A percentile compares a stretch with the other conserved stretches of the same genome.
These are phyloP conservation scores for Todiramphus saurophagus DNA, from an alignment of 2,113 vertebrate species.

Conservation along the genomic window DNA sequence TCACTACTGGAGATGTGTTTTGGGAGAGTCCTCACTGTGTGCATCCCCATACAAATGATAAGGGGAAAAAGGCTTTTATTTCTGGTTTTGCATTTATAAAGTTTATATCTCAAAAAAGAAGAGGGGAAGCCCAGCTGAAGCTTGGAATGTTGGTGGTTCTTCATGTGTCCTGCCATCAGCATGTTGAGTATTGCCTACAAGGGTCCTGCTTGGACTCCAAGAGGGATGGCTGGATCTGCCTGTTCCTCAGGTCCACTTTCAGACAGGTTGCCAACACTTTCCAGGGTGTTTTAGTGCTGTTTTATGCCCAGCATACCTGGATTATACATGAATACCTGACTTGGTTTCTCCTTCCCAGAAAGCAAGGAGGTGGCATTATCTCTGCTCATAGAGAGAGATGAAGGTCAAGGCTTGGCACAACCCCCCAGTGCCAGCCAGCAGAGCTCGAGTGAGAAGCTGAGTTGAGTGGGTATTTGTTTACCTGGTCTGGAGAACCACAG, in stretches of 20 bases:
- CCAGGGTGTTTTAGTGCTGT: background rate
- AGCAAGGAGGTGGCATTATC: background rate
- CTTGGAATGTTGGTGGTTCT: background rate
- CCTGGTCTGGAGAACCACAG: slow-evolving; percentile 38
- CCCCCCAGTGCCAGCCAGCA: background rate
- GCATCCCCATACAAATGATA: rapidly evolving
- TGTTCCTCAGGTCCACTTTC: rapidly evolving
- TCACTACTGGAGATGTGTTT: background rate
- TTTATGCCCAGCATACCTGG: background rate
- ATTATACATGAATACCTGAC: rapidly evolving
- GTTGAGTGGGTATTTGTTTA: slow-evolving; percentile 38
- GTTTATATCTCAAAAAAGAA: background rate
- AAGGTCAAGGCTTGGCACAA: background rate
- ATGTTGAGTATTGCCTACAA: rapidly evolving
- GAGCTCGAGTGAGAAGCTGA: background rate
- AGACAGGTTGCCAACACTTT: background rate
- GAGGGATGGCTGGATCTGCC: background rate
- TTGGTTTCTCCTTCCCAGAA: background rate
- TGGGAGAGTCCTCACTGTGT: rapidly evolving
- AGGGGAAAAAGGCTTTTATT: background rate
- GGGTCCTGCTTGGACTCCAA: background rate
- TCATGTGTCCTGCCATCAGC: too few relatives aligned
- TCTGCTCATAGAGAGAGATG: rapidly evolving
- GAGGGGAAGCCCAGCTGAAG: background rate
- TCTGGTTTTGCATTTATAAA: background rate